phyloP scores from a whole-genome alignment of 2,113 vertebrate genomes.

The Synchiropus splendidus region DNA sequence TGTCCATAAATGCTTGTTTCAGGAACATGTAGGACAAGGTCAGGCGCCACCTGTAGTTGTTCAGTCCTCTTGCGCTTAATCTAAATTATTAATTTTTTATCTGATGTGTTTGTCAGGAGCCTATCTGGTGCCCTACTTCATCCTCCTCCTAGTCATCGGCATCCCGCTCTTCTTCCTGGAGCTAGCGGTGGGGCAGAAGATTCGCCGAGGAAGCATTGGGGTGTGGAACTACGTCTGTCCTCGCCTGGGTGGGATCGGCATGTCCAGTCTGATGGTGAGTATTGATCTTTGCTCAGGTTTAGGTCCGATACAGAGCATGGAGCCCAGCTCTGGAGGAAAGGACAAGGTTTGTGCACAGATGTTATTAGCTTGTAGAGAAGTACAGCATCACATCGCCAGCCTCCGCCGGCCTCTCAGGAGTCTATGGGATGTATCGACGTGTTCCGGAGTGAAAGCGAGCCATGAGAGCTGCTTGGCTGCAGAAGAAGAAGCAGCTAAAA shows the following conservation, averaged over 20 bases:
- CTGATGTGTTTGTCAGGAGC: constrained; percentile 75
- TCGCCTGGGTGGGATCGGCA: constrained; percentile 82
- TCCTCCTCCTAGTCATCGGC: constrained; percentile 85
- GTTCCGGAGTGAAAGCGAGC: constrained; percentile 16
- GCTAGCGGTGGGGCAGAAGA: constrained; percentile 87
- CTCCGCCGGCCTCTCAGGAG: constrained; percentile 4
- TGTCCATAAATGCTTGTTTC: too few relatives aligned
- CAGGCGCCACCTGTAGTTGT: too few relatives aligned
- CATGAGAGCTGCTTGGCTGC: constrained; percentile 22
- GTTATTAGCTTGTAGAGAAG: constrained; percentile 1
- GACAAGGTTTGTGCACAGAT: too few relatives aligned
- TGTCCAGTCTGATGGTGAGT: constrained; percentile 82
- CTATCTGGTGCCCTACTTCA: constrained; percentile 87
- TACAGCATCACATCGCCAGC: constrained; percentile 1
- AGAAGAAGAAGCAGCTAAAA: constrained; percentile 57
- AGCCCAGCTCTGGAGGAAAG: too few relatives aligned
- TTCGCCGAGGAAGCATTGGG: constrained; percentile 87
- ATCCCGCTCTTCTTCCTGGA: constrained; percentile 95
- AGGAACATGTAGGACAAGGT: too few relatives aligned
- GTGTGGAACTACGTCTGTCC: constrained; percentile 95
- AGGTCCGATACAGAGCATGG: too few relatives aligned
- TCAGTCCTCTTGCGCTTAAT: too few relatives aligned
- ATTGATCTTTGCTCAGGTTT: too few relatives aligned
- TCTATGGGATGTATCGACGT: constrained; percentile 13
- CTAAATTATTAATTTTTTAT: too few relatives aligned